Base-by-base conservation (phyloP, 1,140 invertebrate species). In the Lethrus apterus region DNA sequence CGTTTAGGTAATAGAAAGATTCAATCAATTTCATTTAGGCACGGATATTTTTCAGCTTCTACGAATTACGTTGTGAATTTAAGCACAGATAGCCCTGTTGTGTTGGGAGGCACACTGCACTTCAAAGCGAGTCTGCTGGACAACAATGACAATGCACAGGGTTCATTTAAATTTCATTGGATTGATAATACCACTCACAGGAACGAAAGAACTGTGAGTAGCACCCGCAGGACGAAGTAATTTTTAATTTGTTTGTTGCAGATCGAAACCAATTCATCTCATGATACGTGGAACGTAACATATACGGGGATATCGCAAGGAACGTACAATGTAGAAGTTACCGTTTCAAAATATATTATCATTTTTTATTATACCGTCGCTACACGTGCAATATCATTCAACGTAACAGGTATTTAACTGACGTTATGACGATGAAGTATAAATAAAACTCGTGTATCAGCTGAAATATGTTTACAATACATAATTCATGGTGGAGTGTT, bases 41-140 rank as follows among this genome's bases (percentile, higher is more conserved):
- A n/a, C n/a, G n/a, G n/a, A 36, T 38, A 17, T 17, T 0, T 36
- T 38, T 38, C 35, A 38, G 35, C 18, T n/a, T 21, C 18, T 42
- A 42, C 13, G 14, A 42, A 48, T 26, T 59, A 54, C 47, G 21
- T 18, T 23, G 48, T 58, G 14, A 43, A 44, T 3, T 42, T 59
- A 41, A 60, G 60, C 1, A 71, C 73, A 33, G 68, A 81, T 69
- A 78, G 76, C 13, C 80, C 79, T 48, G 72, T 75, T 17, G 74
- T 83, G n/a, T 60, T 75, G 33, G 82, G 81, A 21, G 78, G 74
- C 7, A 76, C 71, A 46, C 72, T 83, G 26, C 77, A 73, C 35
- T 81, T 83, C 57, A 74, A 62, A 56, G 80, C 79, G n/a, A 69
- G 72, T 50, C 59, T 83, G 4, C 66, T 65, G 32, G 62, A 67